These are phyloP conservation scores for Psococerastis gibbosa DNA, from an alignment of 2,888 invertebrate species.

Conservation along the genomic window DNA sequence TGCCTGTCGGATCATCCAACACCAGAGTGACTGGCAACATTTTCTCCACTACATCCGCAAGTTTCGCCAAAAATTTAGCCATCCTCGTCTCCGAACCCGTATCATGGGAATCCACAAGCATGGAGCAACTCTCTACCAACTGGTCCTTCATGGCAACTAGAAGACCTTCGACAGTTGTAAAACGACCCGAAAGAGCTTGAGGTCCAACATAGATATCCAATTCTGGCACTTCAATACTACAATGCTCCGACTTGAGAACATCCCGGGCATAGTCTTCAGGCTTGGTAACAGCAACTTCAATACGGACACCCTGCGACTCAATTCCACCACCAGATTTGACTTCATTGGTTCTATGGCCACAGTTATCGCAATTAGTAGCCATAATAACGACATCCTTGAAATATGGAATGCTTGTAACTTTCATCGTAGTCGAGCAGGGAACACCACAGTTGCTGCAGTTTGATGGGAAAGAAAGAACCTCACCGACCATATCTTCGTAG, in stretches of 20 bases:
- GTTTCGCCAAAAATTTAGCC: slow-evolving; percentile 38
- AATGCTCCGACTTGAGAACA: slow-evolving; percentile 82
- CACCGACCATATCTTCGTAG: slow-evolving; percentile 45
- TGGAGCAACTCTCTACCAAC: slow-evolving; percentile 41
- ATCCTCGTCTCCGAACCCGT: slow-evolving; percentile 32
- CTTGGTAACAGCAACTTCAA: slow-evolving; percentile 50
- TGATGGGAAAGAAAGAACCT: slow-evolving; percentile 64
- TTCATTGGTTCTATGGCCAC: slow-evolving; percentile 87
- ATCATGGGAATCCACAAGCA: slow-evolving; percentile 54
- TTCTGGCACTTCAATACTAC: slow-evolving; percentile 63
- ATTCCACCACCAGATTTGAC: slow-evolving; percentile 88
- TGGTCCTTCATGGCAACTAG: slow-evolving; percentile 60
- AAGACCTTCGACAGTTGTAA: slow-evolving; percentile 89
- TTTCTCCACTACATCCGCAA: slow-evolving; percentile 46
- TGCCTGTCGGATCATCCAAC: slow-evolving; percentile 93
- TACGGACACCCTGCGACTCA: slow-evolving; percentile 56
- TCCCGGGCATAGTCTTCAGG: slow-evolving; percentile 77
- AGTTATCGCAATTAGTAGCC: slow-evolving; percentile 82
- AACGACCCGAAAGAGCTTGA: slow-evolving; percentile 73
- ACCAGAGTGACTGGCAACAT: slow-evolving; percentile 48
- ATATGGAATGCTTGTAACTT: slow-evolving; percentile 84
- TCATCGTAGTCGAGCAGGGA: slow-evolving; percentile 83
- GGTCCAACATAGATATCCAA: slow-evolving; percentile 73
- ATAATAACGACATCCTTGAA: slow-evolving; percentile 97
- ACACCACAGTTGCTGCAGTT: slow-evolving; percentile 73